Conservation (phyloP, 2,888 invertebrate genomes). For the Nomada goodeniana region DNA sequence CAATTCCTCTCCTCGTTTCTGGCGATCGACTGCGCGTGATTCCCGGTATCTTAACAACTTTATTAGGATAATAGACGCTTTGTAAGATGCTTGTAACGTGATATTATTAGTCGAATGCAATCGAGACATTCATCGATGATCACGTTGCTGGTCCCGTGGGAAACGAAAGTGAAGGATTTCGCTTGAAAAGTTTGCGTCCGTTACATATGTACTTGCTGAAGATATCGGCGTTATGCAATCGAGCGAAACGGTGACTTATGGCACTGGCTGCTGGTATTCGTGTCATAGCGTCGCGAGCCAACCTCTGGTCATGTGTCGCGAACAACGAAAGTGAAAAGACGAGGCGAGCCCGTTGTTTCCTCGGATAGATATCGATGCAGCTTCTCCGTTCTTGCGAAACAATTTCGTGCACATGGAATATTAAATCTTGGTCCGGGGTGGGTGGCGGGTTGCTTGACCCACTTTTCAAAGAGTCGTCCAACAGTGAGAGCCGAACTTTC, state of each 20-base stretch:
- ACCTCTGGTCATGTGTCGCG: constrained; percentile 39
- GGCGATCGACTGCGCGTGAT: constrained; percentile 20
- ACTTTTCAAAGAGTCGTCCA: constrained; percentile 44
- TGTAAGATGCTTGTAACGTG: constrained; percentile 17
- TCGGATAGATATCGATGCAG: constrained; percentile 7
- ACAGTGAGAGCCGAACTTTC: constrained; percentile 40
- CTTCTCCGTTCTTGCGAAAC: constrained; percentile 1
- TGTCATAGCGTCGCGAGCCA: constrained; percentile 67
- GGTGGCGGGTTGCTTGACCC: constrained; percentile 26
- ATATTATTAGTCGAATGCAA: background rate
- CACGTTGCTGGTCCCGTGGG: constrained; percentile 26
- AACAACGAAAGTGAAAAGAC: constrained; percentile 13
- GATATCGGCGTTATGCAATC: constrained; percentile 58
- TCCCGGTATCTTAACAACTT: constrained; percentile 44
- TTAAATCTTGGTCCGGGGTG: background rate
- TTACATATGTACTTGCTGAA: constrained; percentile 12
- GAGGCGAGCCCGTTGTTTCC: constrained; percentile 2
- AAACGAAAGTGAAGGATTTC: constrained; percentile 30
- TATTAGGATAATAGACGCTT: constrained; percentile 41
- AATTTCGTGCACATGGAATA: constrained; percentile 19
- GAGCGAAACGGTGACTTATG: constrained; percentile 51
- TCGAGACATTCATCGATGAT: background rate
- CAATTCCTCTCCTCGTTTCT: background rate
- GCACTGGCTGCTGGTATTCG: constrained; percentile 57
- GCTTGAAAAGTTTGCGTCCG: constrained; percentile 25